These are phyloP conservation scores for Spinus olivaceus DNA, from an alignment of 2,797 vertebrate genomes.

Conservation along the genomic window DNA sequence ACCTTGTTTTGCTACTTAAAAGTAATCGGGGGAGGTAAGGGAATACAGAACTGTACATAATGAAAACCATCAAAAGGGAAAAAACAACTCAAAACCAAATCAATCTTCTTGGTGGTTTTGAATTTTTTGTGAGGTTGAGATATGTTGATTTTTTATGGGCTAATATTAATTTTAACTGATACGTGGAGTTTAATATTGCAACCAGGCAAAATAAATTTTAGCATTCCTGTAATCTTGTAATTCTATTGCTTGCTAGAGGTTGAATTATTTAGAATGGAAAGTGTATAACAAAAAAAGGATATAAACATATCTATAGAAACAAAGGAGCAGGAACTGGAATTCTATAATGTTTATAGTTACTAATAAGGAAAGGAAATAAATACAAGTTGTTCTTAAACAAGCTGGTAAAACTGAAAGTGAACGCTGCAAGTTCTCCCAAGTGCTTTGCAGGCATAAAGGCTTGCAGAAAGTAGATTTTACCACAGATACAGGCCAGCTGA, in stretches of 20 bases:
- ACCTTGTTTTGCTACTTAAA: not conserved
- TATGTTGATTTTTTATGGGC: not conserved
- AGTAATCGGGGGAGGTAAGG: not conserved
- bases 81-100: not conserved
- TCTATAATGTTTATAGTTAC: not conserved
- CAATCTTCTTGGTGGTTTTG: not conserved
- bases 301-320: not conserved
- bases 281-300: not conserved
- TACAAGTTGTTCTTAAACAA: not conserved
- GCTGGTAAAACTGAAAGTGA: not conserved
- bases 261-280: not conserved
- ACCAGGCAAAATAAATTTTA: not conserved
- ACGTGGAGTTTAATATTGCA: not conserved
- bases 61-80: not conserved
- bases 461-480: not conserved
- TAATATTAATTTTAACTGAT: not conserved
- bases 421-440: not conserved
- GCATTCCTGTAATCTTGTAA: not conserved
- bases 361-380: not conserved
- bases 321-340: not conserved
- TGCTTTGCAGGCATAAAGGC: not conserved
- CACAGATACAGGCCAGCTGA: not conserved
- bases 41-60: not conserved
- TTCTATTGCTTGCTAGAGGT: not conserved
- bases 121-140: not conserved